phyloP scores from a whole-genome alignment of 2,888 invertebrate genomes.

The Hypomecis punctinalis region DNA sequence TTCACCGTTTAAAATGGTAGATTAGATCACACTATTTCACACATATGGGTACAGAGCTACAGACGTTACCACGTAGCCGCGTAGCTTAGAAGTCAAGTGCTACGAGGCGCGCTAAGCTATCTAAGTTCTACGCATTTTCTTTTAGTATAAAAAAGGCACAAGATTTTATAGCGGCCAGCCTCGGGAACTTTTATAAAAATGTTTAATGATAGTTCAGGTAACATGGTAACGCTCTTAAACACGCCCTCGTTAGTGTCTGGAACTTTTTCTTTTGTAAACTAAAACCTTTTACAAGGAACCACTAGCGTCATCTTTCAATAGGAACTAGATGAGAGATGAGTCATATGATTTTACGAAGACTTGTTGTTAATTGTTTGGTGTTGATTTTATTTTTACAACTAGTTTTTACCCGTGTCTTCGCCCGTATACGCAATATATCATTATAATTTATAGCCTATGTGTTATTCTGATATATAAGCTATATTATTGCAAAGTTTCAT shows the following conservation, averaged over 20 bases:
- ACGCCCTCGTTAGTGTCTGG: conserved; percentile 5
- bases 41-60: too few species aligned
- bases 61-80: background rate
- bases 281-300: background rate
- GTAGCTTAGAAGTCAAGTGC: background rate
- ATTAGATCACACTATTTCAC: too few species aligned
- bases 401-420: too few species aligned
- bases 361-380: background rate
- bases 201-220: conserved; percentile 9
- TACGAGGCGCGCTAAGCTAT: background rate
- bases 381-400: too few species aligned
- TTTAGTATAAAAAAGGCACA: background rate
- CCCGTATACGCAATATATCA: too few species aligned
- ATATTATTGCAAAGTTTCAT: too few species aligned
- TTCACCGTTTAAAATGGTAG: too few species aligned
- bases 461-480: too few species aligned
- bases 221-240: conserved; percentile 17
- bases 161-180: conserved; percentile 10
- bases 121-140: too few species aligned
- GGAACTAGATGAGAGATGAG: background rate
- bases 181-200: conserved; percentile 9
- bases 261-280: conserved; percentile 11
- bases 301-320: background rate
- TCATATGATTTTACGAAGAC: background rate
- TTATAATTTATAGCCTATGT: too few species aligned